Percentiles rank a stretch among this genome's conserved stretches.
Evolutionary conservation across 2,888 invertebrate genomes (phyloP).

Genomic region (Xylota segnis): DNA sequence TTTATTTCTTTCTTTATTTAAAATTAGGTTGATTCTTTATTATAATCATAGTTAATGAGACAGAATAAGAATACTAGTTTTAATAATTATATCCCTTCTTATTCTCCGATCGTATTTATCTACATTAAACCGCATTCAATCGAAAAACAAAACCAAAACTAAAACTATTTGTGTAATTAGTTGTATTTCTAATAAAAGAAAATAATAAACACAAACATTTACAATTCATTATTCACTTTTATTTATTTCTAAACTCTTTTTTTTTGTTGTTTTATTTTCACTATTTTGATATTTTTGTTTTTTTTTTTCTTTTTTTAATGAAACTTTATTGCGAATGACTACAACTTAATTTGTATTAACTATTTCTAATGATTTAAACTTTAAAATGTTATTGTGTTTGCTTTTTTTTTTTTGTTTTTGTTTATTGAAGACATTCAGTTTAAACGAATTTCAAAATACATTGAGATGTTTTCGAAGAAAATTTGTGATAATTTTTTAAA

Average conservation of each 20-base stretch:
- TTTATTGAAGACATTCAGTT: slow-evolving; percentile 60
- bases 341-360: slow-evolving; percentile 38
- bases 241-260: slow-evolving; percentile 22
- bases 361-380: slow-evolving; percentile 39
- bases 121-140: slow-evolving; percentile 58
- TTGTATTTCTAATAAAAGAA: background rate
- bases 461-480: slow-evolving; percentile 65
- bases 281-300: background rate
- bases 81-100: slow-evolving; percentile 31
- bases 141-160: slow-evolving; percentile 23
- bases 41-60: slow-evolving; percentile 42
- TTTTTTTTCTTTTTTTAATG: slow-evolving; percentile 19
- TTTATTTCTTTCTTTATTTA: slow-evolving; percentile 51
- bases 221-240: background rate
- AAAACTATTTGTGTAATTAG: slow-evolving; percentile 1
- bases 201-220: slow-evolving; percentile 34
- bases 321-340: slow-evolving; percentile 48
- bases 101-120: slow-evolving; percentile 40
- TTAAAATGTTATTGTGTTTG: slow-evolving; percentile 34
- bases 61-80: slow-evolving; percentile 52
- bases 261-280: background rate
- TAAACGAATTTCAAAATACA: slow-evolving; percentile 64
- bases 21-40: slow-evolving; percentile 44
- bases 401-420: slow-evolving; percentile 26
- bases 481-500: slow-evolving; percentile 7